A percentile compares a stretch with the other conserved stretches of the same genome.
phyloP scores from a whole-genome alignment of 2,888 invertebrate species.

The Theretra japonica region DNA sequence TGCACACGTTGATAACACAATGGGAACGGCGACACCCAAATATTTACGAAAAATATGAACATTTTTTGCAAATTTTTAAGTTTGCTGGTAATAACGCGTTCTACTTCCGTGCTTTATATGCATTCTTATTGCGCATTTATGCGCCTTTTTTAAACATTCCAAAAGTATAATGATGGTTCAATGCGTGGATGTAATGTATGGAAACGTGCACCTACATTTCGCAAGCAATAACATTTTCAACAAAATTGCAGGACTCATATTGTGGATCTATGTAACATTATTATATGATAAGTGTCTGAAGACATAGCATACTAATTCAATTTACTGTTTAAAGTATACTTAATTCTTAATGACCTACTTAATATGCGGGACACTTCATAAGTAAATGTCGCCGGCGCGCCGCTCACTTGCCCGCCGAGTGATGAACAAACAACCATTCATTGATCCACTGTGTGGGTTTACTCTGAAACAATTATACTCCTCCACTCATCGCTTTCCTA shows the following conservation, averaged over 20 bases:
- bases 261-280: no score
- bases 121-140: no score
- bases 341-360: slow-evolving; percentile 13
- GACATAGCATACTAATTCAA: neutral
- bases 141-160: no score
- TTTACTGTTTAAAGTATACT: slow-evolving; percentile 8
- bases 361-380: slow-evolving; percentile 17
- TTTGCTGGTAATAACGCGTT: neutral
- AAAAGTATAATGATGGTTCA: no score
- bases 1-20: slow-evolving; percentile 26
- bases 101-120: no score
- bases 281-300: no score
- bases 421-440: slow-evolving; percentile 20
- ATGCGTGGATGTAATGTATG: neutral
- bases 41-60: slow-evolving; percentile 3
- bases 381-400: slow-evolving; percentile 7
- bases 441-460: slow-evolving; percentile 18
- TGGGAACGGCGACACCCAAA: slow-evolving; percentile 8
- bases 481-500: slow-evolving; percentile 19
- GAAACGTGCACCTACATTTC: neutral
- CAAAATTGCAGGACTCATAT: neutral
- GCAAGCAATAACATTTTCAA: neutral
- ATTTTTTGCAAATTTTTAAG: neutral
- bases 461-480: slow-evolving; percentile 22
- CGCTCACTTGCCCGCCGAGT: neutral